A percentile compares a stretch with the other conserved stretches of the same genome.
These are phyloP conservation scores for Protobothrops mucrosquamatus DNA, from an alignment of 2,113 vertebrate species.

Conservation along the genomic window DNA sequence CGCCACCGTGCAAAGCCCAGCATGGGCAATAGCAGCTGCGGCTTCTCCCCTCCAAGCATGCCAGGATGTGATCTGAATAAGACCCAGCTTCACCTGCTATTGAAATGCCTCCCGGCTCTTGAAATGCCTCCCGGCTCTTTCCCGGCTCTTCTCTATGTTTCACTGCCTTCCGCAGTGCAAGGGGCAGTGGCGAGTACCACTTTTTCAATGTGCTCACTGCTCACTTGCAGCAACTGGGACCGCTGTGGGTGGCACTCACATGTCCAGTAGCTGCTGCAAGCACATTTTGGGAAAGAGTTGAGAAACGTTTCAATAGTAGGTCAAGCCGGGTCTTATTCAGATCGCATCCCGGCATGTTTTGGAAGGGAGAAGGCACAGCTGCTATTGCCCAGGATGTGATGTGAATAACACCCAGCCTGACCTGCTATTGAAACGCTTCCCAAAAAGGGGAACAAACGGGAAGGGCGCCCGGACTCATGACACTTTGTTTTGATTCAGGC, in stretches of 20 bases:
- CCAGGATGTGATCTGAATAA: slow-evolving; percentile 24
- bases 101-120: background rate
- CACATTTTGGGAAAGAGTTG: background rate
- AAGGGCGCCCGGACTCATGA: no score
- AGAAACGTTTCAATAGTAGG: background rate
- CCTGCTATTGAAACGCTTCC: no score
- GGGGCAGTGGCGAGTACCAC: background rate
- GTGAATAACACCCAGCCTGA: no score
- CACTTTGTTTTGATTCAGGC: no score
- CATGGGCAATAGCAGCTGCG: background rate
- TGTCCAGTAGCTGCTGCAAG: no score
- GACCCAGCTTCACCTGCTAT: slow-evolving; percentile 6
- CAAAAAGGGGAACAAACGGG: no score
- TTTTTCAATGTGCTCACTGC: background rate
- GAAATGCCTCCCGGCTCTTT: background rate
- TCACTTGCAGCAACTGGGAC: background rate
- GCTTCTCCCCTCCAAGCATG: background rate
- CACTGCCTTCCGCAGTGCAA: background rate
- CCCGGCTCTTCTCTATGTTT: background rate
- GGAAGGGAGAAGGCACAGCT: no score
- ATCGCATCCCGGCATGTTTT: background rate
- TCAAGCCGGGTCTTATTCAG: background rate
- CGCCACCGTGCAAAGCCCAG: slow-evolving; percentile 27
- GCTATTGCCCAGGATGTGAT: no score
- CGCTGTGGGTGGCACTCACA: background rate